Percentiles rank a stretch among this genome's conserved stretches.
Evolutionary conservation across 1,140 invertebrate genomes (phyloP).

Genomic region (Drosophila sproati): DNA sequence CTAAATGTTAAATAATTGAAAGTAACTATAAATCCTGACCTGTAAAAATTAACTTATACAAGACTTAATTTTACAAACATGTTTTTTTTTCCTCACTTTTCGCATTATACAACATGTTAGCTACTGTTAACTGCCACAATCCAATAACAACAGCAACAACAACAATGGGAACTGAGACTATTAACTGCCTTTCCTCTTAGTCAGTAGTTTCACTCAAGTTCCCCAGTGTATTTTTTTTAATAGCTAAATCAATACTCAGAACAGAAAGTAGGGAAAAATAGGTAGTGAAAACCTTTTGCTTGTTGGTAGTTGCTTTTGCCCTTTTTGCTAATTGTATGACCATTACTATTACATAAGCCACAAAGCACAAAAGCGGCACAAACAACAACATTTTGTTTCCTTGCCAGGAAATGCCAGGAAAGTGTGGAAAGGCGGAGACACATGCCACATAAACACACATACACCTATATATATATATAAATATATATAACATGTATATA

Average conservation of each 20-base stretch:
- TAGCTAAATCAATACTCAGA: conserved; percentile 67
- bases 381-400: conserved; percentile 41
- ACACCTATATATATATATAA: no score
- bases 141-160: background rate
- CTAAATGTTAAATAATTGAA: background rate
- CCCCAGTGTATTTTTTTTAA: conserved; percentile 46
- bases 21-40: background rate
- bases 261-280: conserved; percentile 9
- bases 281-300: conserved; percentile 9
- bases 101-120: conserved; percentile 25
- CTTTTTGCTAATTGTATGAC: conserved; percentile 29
- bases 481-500: background rate
- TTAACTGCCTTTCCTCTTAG: conserved; percentile 32
- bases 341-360: conserved; percentile 39
- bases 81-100: background rate
- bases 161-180: background rate
- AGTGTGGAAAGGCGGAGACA: conserved; percentile 38
- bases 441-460: conserved; percentile 19
- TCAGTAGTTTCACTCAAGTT: conserved; percentile 3
- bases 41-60: background rate
- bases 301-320: conserved; percentile 11
- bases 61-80: background rate
- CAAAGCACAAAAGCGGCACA: background rate
- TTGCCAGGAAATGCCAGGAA: conserved; percentile 46
- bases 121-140: background rate